These are phyloP conservation scores for Baccha elongata DNA, from an alignment of 2,888 invertebrate genomes.

Conservation along the genomic window DNA sequence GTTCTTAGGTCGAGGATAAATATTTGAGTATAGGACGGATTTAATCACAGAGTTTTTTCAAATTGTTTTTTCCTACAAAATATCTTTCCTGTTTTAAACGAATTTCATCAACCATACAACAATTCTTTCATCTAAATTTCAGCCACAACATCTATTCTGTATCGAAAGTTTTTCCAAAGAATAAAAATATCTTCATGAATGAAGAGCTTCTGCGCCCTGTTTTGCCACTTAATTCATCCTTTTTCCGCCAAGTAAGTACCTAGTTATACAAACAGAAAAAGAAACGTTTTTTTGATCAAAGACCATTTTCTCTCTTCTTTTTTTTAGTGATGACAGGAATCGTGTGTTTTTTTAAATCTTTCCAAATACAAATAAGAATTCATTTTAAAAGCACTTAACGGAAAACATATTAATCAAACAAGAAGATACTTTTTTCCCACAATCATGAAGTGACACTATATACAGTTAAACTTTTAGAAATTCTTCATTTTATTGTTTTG, in stretches of 20 bases:
- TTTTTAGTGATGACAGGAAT: slow-evolving; percentile 2
- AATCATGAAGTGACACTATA: neutral
- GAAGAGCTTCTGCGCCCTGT: slow-evolving; percentile 32
- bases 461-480: neutral
- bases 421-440: neutral
- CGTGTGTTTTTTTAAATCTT: neutral
- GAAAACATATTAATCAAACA: slow-evolving; percentile 4
- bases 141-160: neutral
- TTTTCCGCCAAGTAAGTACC: neutral
- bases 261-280: neutral
- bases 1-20: too few relatives aligned
- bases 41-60: too few relatives aligned
- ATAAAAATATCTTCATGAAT: neutral
- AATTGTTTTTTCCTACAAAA: too few relatives aligned
- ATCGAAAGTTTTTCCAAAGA: slow-evolving; percentile 3
- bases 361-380: neutral
- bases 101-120: too few relatives aligned
- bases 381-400: slow-evolving; percentile 4
- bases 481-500: neutral
- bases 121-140: too few relatives aligned
- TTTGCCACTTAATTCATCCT: neutral
- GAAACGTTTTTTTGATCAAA: slow-evolving; percentile 14
- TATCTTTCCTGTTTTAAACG: too few relatives aligned
- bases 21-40: too few relatives aligned
- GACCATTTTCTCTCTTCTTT: neutral